These are phyloP conservation scores for Elymnias hypermnestra DNA, from an alignment of 1,140 invertebrate genomes.

Conservation along the genomic window DNA sequence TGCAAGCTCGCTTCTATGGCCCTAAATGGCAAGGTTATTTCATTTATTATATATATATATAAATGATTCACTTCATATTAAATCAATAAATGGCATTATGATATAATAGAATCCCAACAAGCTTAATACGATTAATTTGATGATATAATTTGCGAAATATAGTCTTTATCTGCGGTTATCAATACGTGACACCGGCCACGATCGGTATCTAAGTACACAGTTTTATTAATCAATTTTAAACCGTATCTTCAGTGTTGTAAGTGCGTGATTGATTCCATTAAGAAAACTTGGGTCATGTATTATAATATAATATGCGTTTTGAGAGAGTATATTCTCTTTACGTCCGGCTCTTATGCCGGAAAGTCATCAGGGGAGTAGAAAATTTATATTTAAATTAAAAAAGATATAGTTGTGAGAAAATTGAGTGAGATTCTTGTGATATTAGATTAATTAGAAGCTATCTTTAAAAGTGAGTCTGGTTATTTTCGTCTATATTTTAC, in stretches of 20 bases:
- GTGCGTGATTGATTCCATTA: neutral
- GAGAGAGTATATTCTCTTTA: neutral
- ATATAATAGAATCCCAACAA: neutral
- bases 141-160: constrained; percentile 9
- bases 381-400: neutral
- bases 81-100: neutral
- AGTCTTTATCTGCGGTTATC: constrained; percentile 34
- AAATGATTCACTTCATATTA: neutral
- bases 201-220: constrained; percentile 4
- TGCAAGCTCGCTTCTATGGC: too few relatives aligned
- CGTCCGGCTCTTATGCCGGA: constrained; percentile 3
- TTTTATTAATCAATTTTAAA: constrained; percentile 1
- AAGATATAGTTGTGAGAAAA: too few relatives aligned
- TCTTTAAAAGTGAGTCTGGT: too few relatives aligned
- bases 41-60: too few relatives aligned
- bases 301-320: neutral
- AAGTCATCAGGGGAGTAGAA: neutral
- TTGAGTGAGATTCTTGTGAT: neutral
- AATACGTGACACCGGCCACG: constrained; percentile 38
- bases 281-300: neutral
- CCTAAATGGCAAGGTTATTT: too few relatives aligned
- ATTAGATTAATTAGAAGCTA: neutral
- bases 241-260: constrained; percentile 3
- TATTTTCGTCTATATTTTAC: too few relatives aligned
- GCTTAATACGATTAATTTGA: constrained; percentile 2